These are phyloP conservation scores for Notothenia rossii DNA, from an alignment of 2,113 vertebrate species.

Conservation along the genomic window DNA sequence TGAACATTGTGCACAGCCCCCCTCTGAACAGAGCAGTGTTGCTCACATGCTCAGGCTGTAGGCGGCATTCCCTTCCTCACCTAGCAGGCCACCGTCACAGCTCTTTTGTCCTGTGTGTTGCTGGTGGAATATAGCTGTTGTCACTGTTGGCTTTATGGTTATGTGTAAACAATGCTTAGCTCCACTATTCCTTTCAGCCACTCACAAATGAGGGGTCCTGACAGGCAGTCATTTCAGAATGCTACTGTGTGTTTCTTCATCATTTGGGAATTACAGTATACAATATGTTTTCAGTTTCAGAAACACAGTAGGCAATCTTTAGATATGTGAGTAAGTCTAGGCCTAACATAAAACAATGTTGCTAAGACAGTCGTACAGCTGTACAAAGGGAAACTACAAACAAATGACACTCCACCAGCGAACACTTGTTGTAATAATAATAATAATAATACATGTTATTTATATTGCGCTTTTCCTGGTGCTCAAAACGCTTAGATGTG, in stretches of 20 bases:
- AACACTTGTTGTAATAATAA: neutral
- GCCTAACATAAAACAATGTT: neutral
- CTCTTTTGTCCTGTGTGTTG: constrained; percentile 59
- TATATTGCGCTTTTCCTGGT: no score
- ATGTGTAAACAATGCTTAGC: constrained; percentile 54
- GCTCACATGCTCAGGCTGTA: constrained; percentile 46
- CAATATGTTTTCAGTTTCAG: neutral
- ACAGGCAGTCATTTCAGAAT: constrained; percentile 24
- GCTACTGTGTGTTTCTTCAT: neutral
- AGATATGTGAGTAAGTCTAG: neutral
- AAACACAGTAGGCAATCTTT: neutral
- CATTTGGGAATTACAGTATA: neutral
- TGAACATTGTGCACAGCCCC: neutral
- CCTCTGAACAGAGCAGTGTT: neutral
- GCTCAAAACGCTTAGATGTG: no score
- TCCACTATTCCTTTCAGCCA: constrained; percentile 33
- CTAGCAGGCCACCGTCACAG: constrained; percentile 18
- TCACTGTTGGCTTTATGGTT: constrained; percentile 68
- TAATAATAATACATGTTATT: no score
- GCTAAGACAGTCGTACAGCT: neutral
- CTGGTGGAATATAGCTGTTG: constrained; percentile 45
- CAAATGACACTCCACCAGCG: neutral
- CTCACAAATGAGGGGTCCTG: constrained; percentile 27
- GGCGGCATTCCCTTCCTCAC: constrained; percentile 56
- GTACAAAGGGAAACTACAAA: neutral